Conservation (phyloP, 2,888 invertebrate species). For the Apamea anceps region DNA sequence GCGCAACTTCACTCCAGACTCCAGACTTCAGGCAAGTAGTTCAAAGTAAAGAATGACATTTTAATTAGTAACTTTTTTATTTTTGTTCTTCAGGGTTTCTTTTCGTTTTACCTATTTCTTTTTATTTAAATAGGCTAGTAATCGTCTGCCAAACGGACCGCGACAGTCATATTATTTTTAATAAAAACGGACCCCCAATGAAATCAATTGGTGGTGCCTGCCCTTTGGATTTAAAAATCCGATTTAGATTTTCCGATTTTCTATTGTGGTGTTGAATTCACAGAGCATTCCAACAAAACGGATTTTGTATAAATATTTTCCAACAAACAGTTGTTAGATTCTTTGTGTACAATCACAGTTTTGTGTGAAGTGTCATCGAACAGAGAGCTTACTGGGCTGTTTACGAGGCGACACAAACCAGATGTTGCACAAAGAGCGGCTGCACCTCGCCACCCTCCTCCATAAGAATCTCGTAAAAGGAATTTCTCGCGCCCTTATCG, state of each 20-base stretch:
- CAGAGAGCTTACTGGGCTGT: constrained; percentile 61
- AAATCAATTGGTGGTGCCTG: not conserved
- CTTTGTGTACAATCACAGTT: constrained; percentile 60
- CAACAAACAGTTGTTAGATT: constrained; percentile 40
- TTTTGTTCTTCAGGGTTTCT: not conserved
- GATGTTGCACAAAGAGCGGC: constrained; percentile 84
- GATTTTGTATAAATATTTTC: constrained; percentile 32
- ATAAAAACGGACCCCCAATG: not conserved
- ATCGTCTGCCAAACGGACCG: not conserved
- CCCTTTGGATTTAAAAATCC: not conserved
- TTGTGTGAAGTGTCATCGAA: constrained; percentile 62
- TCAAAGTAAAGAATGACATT: not conserved
- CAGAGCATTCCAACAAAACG: constrained; percentile 1
- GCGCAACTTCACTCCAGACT: not conserved
- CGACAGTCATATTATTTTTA: not conserved
- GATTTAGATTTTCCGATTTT: not conserved
- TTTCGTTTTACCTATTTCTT: not conserved
- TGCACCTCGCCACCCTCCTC: constrained; percentile 76
- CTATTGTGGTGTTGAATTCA: not conserved
- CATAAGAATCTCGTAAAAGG: constrained; percentile 88
- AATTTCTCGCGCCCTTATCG: constrained; percentile 90
- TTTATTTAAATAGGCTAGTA: not conserved
- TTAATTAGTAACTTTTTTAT: not conserved
- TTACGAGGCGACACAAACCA: constrained; percentile 81
- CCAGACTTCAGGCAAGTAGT: not conserved